Conservation (phyloP, 2,113 vertebrate genomes). For the Brachypodius melanocephalos region DNA sequence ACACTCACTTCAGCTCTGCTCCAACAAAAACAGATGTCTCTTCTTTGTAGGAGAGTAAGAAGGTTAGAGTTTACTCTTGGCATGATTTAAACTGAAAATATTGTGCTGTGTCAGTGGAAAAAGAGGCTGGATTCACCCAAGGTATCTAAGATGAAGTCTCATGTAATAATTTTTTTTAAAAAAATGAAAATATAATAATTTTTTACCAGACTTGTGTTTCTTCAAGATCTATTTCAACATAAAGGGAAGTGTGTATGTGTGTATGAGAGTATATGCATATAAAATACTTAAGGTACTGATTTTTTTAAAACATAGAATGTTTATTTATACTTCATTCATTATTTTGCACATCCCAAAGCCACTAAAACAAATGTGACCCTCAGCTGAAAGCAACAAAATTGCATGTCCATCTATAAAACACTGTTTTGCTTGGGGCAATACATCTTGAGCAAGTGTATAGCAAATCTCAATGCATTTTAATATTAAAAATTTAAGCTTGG, state of each 20-base stretch:
- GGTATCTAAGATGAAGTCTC: not conserved
- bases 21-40: not conserved
- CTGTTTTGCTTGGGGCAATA: conserved; percentile 83
- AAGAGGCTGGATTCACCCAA: not conserved
- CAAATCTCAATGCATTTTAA: conserved; percentile 81
- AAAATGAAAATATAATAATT: not conserved
- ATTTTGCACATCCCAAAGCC: not conserved
- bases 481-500: conserved; percentile 83
- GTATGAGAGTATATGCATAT: accelerated
- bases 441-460: conserved; percentile 77
- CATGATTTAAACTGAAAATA: not conserved
- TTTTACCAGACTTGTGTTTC: not conserved
- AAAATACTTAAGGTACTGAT: not conserved
- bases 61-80: not conserved
- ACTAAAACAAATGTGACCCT: conserved; percentile 32
- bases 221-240: not conserved
- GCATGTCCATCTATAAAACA: conserved; percentile 74
- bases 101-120: not conserved
- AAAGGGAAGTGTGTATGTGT: not conserved
- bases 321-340: conserved; percentile 7
- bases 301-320: not conserved
- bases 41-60: not conserved
- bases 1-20: not conserved
- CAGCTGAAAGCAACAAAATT: conserved; percentile 33
- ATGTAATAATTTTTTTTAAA: not conserved